Base-by-base conservation (phyloP, 2,888 invertebrate genomes). In the Kryphioiulus occultus region DNA sequence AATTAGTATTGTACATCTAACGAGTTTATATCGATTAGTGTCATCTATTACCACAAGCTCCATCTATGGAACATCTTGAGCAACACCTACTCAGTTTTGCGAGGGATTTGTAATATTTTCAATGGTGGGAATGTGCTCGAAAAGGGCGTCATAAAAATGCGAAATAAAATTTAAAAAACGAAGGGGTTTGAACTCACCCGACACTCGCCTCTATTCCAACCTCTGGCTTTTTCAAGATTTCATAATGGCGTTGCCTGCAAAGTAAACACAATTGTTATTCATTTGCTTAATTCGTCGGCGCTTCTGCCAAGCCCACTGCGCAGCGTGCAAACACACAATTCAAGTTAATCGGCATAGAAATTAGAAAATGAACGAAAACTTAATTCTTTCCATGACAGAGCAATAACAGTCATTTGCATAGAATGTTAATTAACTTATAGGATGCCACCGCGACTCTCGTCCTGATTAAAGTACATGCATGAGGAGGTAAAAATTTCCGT, bases 211-310 rank as follows among this genome's bases (percentile, higher is more conserved):
- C 53, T n/a, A 53, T 53, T 53, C 53, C 53, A 53, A 53, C 53
- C 53, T n/a, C n/a, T 53, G n/a, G 5, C n/a, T 53, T 53, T n/a
- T 53, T 53, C 53, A 53, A 12, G 53, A n/a, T n/a, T n/a, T 53
- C 53, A 53, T 53, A 53, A 53, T 53, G 53, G 53, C 53, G 53
- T 15, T 53, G 53, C n/a, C 53, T 53, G 53, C 53, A 53, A 53
- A 53, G 53, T 53, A 53, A 53, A 53, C 53, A 53, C 53, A 53
- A 53, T 53, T 53, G 53, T 53, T 53, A 53, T 53, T 53, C 53
- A 53, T 53, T 53, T 53, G 9, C 53, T 53, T 53, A 53, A 53
- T 53, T 53, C 53, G 53, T 15, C 5, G n/a, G n/a, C 53, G 53
- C 53, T 53, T 3, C 53, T 53, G 53, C 15, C 53, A 53, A 53